Evolutionary conservation across 2,797 vertebrate species (phyloP).

Genomic region (Luscinia megarhynchos): DNA sequence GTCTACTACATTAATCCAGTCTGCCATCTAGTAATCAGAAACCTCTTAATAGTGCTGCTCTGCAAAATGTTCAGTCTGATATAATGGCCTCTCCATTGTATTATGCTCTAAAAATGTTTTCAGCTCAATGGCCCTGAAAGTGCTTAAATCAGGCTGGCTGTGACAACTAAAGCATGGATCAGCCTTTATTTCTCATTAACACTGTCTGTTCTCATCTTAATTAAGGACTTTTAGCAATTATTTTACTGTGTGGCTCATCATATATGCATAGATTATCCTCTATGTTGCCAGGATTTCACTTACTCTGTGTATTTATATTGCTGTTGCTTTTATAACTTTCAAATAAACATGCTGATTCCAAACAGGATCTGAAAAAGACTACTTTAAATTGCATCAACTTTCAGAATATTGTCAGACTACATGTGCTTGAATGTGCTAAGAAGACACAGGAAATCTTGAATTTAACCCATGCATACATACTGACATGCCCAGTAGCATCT

Average conservation of each 20-base stretch:
- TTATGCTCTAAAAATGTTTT: slow-evolving; percentile 41
- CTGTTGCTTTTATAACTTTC: neutral
- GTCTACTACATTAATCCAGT: slow-evolving; percentile 13
- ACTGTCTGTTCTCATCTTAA: slow-evolving; percentile 3
- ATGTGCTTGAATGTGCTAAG: neutral
- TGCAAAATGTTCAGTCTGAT: slow-evolving; percentile 41
- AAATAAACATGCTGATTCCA: neutral
- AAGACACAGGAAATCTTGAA: neutral
- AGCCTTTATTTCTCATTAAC: slow-evolving; percentile 37
- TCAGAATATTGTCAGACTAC: neutral
- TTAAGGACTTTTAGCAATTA: neutral
- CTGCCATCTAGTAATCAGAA: slow-evolving; percentile 37
- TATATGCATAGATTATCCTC: neutral
- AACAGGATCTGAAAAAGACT: neutral
- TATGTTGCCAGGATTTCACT: neutral
- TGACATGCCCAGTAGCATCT: neutral
- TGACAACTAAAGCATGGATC: neutral
- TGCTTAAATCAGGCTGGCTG: slow-evolving; percentile 16
- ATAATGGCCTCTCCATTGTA: slow-evolving; percentile 38
- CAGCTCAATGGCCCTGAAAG: slow-evolving; percentile 55
- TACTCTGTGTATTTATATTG: neutral
- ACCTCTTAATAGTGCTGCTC: slow-evolving; percentile 32
- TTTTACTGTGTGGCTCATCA: neutral
- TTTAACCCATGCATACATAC: neutral
- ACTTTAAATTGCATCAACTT: neutral